Percentiles rank a stretch among this genome's conserved stretches.
Evolutionary conservation across 2,888 invertebrate species (phyloP).

Genomic region (Gymnocheta viridis): DNA sequence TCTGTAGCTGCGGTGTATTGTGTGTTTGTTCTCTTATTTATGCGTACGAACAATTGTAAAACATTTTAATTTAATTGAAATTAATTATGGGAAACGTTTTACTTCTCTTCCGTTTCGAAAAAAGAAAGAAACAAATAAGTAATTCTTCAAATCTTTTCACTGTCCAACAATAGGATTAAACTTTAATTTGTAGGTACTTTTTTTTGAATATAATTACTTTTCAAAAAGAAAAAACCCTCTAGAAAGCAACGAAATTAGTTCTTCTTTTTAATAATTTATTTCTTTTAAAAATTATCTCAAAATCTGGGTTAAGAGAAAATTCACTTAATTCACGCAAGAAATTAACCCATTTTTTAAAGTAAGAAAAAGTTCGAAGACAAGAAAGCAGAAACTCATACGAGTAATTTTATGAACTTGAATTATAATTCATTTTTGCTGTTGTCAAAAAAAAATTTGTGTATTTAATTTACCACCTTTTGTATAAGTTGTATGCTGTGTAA

Average conservation of each 20-base stretch:
- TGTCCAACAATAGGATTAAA: conserved; percentile 41
- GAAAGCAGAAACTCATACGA: background rate
- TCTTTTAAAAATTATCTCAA: conserved; percentile 34
- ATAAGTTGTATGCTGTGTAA: no score
- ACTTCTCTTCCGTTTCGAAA: conserved; percentile 21
- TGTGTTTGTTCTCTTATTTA: background rate
- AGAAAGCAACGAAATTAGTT: conserved; percentile 42
- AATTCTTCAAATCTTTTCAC: background rate
- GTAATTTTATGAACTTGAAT: no score
- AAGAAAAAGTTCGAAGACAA: background rate
- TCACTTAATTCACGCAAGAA: conserved; percentile 50
- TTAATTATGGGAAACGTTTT: conserved; percentile 65
- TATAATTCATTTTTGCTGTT: background rate
- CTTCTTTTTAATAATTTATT: conserved; percentile 43
- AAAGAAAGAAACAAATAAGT: no score
- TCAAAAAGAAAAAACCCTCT: background rate
- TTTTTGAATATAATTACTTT: conserved; percentile 41
- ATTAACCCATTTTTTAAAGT: conserved; percentile 38
- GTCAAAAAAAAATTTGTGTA: no score
- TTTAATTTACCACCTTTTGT: no score
- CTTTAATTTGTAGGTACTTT: conserved; percentile 1
- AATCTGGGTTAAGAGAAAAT: conserved; percentile 62
- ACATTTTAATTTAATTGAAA: conserved; percentile 63
- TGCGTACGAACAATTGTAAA: conserved; percentile 24
- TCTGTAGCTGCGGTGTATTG: background rate